Conservation (phyloP, 2,113 vertebrate species). For the Cervus canadensis region DNA sequence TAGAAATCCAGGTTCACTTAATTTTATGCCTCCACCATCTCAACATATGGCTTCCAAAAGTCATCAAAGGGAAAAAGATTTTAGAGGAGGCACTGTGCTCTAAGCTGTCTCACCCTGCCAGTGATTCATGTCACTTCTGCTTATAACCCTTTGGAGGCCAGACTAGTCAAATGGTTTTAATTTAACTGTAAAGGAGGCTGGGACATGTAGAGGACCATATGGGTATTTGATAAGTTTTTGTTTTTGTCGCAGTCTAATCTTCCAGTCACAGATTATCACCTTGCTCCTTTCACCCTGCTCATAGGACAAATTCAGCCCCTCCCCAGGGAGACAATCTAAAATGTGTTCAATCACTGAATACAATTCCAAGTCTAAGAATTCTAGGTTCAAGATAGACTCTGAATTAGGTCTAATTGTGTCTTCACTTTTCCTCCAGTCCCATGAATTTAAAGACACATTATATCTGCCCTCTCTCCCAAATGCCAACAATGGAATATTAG, state of each 20-base stretch:
- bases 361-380: neutral
- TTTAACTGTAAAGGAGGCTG: neutral
- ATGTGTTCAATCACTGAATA: neutral
- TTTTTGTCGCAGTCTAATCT: neutral
- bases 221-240: neutral
- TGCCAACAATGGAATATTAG: conserved; percentile 18
- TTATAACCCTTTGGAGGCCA: neutral
- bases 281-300: neutral
- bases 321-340: neutral
- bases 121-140: neutral
- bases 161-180: neutral
- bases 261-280: neutral
- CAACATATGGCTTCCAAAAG: neutral
- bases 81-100: neutral
- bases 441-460: conserved; percentile 11
- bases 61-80: neutral
- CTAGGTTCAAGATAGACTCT: neutral
- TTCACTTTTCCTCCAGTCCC: neutral
- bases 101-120: neutral
- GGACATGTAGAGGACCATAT: neutral
- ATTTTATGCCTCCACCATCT: neutral
- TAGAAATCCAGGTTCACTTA: neutral
- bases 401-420: neutral
- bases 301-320: neutral
- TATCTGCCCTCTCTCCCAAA: neutral